A percentile compares a stretch with the other conserved stretches of the same genome.
Evolutionary conservation across 1,140 invertebrate species (phyloP).

Genomic region (Leptinotarsa defecta): DNA sequence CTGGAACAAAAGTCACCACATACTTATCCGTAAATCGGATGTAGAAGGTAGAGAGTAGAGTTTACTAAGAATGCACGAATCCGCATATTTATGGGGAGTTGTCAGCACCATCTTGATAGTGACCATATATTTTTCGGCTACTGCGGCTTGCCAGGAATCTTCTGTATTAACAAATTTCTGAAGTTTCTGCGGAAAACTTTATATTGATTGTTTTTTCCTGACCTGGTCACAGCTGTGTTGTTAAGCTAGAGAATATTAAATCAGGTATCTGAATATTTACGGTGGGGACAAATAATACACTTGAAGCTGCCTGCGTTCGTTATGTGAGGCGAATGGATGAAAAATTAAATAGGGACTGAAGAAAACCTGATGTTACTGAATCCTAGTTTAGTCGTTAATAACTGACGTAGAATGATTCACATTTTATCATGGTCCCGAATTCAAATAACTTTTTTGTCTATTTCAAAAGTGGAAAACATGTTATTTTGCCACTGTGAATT

Average conservation of each 20-base stretch:
- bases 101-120: conserved; percentile 20
- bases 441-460: too few relatives aligned
- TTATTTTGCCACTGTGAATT: too few relatives aligned
- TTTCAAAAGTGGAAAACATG: too few relatives aligned
- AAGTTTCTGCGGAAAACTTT: conserved; percentile 16
- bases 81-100: conserved; percentile 17
- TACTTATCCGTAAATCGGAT: conserved; percentile 10
- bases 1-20: conserved; percentile 4
- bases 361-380: too few relatives aligned
- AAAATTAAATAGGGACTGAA: too few relatives aligned
- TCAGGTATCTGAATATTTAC: not conserved
- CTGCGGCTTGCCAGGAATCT: conserved; percentile 12
- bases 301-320: too few relatives aligned
- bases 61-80: conserved; percentile 15
- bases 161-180: conserved; percentile 18
- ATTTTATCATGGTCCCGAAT: too few relatives aligned
- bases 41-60: not conserved
- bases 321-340: too few relatives aligned
- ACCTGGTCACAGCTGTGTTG: not conserved
- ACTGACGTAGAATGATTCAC: too few relatives aligned
- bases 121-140: conserved; percentile 16
- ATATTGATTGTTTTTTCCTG: conserved; percentile 4
- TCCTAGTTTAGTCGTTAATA: too few relatives aligned
- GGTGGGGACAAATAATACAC: not conserved
- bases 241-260: not conserved